Percentiles rank a stretch among this genome's conserved stretches.
Evolutionary conservation across 2,888 invertebrate genomes (phyloP).

Genomic region (Metellina segmentata): DNA sequence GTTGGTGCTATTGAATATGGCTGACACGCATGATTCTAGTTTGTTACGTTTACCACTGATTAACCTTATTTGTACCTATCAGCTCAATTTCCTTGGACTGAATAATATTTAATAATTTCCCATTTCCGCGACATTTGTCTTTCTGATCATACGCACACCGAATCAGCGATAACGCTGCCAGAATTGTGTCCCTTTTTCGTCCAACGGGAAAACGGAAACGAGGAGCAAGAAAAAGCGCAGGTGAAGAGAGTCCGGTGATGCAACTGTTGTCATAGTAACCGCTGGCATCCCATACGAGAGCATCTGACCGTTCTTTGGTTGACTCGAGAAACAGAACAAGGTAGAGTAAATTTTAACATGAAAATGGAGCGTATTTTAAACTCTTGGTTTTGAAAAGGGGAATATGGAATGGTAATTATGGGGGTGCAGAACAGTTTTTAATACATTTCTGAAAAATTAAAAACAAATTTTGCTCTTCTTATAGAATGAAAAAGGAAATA

Average conservation of each 20-base stretch:
- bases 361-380: neutral
- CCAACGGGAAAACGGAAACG: slow-evolving; percentile 43
- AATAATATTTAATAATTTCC: too few species aligned
- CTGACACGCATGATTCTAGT: too few species aligned
- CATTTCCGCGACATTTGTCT: too few species aligned
- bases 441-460: neutral
- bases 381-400: too few species aligned
- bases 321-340: neutral
- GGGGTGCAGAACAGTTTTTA: neutral
- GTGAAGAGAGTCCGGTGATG: slow-evolving; percentile 43
- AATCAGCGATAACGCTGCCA: neutral
- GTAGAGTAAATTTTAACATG: neutral
- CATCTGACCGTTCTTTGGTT: neutral
- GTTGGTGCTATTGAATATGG: too few species aligned
- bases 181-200: neutral
- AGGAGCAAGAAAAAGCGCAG: slow-evolving; percentile 24
- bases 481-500: too few species aligned
- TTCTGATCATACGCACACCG: neutral
- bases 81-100: too few species aligned
- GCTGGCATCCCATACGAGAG: slow-evolving; percentile 10
- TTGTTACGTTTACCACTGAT: too few species aligned
- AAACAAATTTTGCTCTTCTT: too few species aligned
- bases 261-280: slow-evolving; percentile 52
- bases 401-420: neutral
- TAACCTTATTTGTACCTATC: too few species aligned